A percentile compares a stretch with the other conserved stretches of the same genome.
Evolutionary conservation across 2,888 invertebrate species (phyloP).

Genomic region (Anaspis maculata): DNA sequence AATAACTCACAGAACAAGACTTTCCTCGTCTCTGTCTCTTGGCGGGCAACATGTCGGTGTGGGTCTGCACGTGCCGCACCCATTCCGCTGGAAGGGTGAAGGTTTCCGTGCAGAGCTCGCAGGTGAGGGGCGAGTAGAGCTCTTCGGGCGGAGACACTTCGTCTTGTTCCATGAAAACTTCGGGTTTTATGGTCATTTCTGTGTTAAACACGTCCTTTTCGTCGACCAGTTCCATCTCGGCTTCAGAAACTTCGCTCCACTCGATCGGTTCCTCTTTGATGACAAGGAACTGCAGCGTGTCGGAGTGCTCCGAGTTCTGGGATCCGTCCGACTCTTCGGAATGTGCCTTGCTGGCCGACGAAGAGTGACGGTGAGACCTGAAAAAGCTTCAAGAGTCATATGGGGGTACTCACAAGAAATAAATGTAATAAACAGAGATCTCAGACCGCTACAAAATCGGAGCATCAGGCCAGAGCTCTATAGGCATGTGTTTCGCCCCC

Average conservation of each 20-base stretch:
- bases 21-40: constrained; percentile 52
- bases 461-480: too few species aligned
- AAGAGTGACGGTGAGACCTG: too few species aligned
- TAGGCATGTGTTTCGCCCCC: too few species aligned
- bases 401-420: too few species aligned
- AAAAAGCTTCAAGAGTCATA: too few species aligned
- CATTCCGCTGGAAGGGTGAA: constrained; percentile 75
- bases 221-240: constrained; percentile 49
- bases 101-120: constrained; percentile 76
- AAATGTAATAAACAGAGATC: too few species aligned
- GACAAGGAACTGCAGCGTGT: constrained; percentile 35
- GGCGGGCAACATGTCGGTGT: constrained; percentile 54
- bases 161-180: constrained; percentile 36
- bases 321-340: constrained; percentile 12
- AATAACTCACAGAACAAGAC: constrained; percentile 21
- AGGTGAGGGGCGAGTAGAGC: constrained; percentile 66
- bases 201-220: constrained; percentile 58
- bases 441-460: too few species aligned
- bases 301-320: constrained; percentile 11
- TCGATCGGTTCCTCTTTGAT: constrained; percentile 59
- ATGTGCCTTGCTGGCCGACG: too few species aligned
- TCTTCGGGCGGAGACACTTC: constrained; percentile 34
- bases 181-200: constrained; percentile 63
- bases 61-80: constrained; percentile 76
- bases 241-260: constrained; percentile 59